Evolutionary conservation across 2,888 invertebrate genomes (phyloP).

Genomic region (Salticus scenicus): DNA sequence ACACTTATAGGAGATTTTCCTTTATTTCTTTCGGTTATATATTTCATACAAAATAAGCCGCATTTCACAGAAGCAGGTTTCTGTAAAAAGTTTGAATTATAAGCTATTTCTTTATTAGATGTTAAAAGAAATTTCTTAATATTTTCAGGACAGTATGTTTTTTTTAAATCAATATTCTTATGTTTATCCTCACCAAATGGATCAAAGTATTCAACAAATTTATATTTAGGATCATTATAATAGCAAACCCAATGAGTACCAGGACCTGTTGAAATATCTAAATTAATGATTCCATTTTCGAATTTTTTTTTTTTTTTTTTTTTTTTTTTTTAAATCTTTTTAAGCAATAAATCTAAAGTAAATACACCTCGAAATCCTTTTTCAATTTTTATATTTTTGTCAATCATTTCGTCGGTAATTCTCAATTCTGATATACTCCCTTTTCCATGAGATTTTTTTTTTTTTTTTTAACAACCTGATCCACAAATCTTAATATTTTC

Average conservation of each 20-base stretch:
- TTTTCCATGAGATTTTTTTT: no score
- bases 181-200: no score
- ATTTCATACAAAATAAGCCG: slow-evolving; percentile 2
- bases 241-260: neutral
- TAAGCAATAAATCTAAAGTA: slow-evolving; percentile 24
- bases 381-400: neutral
- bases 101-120: slow-evolving; percentile 22
- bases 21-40: slow-evolving; percentile 7
- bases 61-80: slow-evolving; percentile 7
- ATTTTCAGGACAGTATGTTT: neutral
- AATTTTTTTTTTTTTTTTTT: no score
- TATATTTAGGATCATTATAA: slow-evolving; percentile 32
- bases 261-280: neutral
- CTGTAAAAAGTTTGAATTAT: slow-evolving; percentile 17
- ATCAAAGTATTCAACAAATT: slow-evolving; percentile 17
- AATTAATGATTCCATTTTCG: slow-evolving; percentile 34
- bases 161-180: no score
- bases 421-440: no score
- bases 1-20: slow-evolving; percentile 2
- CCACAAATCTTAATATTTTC: slow-evolving; percentile 18
- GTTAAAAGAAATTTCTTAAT: slow-evolving; percentile 5
- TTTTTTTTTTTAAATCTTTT: no score
- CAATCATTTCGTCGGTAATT: no score
- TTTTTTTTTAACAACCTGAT: neutral
- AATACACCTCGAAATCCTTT: slow-evolving; percentile 17